Evolutionary conservation across 2,888 invertebrate genomes (phyloP), one percentile per base, ranked within the genome.

Genomic region (Ichneumoninae sp.): DNA sequence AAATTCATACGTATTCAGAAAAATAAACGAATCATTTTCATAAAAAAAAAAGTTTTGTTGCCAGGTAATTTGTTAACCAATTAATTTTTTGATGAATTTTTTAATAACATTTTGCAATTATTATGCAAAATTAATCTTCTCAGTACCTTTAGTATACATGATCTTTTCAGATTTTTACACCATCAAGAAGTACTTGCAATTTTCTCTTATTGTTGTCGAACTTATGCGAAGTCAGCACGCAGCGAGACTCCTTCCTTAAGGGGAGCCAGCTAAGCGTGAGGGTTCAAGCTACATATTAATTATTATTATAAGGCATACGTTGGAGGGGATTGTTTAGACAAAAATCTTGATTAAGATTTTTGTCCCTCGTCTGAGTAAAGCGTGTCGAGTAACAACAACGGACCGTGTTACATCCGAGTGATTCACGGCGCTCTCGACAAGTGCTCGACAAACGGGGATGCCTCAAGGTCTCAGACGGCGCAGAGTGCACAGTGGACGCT

Each of bases 381-480:
- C 44, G 74, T 22, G 74, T 69, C 74, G 68, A 47, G 52, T 26
- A n/a, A 74, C 36, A 44, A 44, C 22, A 47, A 74, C 47, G 57
- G 60, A 5, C 50, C 50, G 19, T 19, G 36, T 52, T 44, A 26
- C 57, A 52, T 22, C 57, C 36, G 36, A 71, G 65, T 82, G 77
- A 82, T 77, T 82, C 77, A 77, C 47, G 57, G 40, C 44, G 44
- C 44, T 77, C 65, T 82, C 47, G 71, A 70, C 57, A 82, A 76
- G 66, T 77, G 47, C 77, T 76, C 81, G 75, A 81, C 70, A 76
- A 81, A 76, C 76, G 33, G 71, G 77, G 77, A 82, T 26, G 63
- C 82, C 40, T 66, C 82, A 77, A 82, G 82, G 82, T 77, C 71
- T 57, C 10, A 68, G 57, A 2, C 68, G 44, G 13, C 52, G 40